Percentiles rank a stretch among this genome's conserved stretches.
Conservation (phyloP, 2,888 invertebrate species). For the Acrocera orbiculus region DNA sequence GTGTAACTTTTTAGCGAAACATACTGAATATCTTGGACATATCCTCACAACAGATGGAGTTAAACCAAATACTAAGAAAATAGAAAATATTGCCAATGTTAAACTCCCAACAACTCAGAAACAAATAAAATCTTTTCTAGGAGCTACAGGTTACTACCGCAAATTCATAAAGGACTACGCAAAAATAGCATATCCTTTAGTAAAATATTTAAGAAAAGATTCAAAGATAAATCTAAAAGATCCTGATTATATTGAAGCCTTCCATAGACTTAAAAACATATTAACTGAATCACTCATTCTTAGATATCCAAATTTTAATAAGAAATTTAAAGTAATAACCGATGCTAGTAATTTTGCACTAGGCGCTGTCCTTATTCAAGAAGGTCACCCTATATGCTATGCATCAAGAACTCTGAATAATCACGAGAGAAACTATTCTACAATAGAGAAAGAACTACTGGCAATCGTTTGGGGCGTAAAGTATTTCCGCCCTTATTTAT, state of each 20-base stretch:
- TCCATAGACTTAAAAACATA: slow-evolving; percentile 2
- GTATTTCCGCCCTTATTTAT: slow-evolving; percentile 9
- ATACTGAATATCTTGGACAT: slow-evolving; percentile 18
- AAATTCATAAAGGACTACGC: slow-evolving; percentile 3
- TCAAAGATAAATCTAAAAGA: slow-evolving; percentile 1
- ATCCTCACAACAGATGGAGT: slow-evolving; percentile 12
- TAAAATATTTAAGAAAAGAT: slow-evolving; percentile 1
- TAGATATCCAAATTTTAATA: slow-evolving; percentile 3
- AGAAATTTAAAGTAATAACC: slow-evolving; percentile 2
- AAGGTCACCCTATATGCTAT: slow-evolving; percentile 16
- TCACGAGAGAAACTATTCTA: slow-evolving; percentile 14
- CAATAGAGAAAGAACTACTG: slow-evolving; percentile 21
- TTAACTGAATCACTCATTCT: slow-evolving; percentile 1
- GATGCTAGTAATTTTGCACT: slow-evolving; percentile 16
- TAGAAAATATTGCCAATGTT: slow-evolving; percentile 31
- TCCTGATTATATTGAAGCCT: slow-evolving; percentile 1
- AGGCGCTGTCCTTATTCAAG: slow-evolving; percentile 17
- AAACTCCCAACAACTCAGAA: slow-evolving; percentile 1
- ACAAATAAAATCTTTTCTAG: slow-evolving; percentile 3
- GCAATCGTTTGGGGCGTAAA: slow-evolving; percentile 18
- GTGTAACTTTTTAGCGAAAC: slow-evolving; percentile 13
- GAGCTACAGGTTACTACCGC: slow-evolving; percentile 1
- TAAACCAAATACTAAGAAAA: slow-evolving; percentile 33
- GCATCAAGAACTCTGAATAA: slow-evolving; percentile 16
- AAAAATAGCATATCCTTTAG: not conserved